phyloP scores from a whole-genome alignment of 2,888 invertebrate genomes.

The Trachelus tabidus region DNA sequence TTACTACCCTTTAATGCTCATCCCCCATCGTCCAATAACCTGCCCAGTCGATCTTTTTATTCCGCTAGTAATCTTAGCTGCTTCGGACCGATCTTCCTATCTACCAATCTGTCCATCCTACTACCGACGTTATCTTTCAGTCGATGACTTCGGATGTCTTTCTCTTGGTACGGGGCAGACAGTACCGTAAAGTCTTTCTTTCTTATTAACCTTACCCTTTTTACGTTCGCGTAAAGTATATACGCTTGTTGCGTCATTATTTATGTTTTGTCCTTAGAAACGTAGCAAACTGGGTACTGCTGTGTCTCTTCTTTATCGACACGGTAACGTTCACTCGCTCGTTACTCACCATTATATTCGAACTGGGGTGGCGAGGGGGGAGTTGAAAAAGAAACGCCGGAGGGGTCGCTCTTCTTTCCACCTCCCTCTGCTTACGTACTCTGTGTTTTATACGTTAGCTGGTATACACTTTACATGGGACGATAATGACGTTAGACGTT shows the following conservation, averaged over 20 bases:
- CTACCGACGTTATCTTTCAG: not conserved
- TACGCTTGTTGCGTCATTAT: not conserved
- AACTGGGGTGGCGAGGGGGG: not conserved
- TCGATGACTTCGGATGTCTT: not conserved
- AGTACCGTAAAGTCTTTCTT: not conserved
- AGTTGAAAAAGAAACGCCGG: not conserved
- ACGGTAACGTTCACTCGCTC: not conserved
- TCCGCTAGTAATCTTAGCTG: not conserved
- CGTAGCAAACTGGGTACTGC: not conserved
- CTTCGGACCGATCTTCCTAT: not conserved
- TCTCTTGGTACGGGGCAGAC: not conserved
- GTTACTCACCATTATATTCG: not conserved
- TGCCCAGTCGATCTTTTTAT: not conserved
- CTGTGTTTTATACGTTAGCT: not conserved
- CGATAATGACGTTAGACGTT: not conserved
- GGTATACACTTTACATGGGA: not conserved
- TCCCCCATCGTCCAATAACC: not conserved
- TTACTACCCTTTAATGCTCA: conserved; percentile 1
- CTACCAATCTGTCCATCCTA: not conserved
- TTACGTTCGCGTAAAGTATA: not conserved
- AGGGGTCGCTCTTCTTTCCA: not conserved
- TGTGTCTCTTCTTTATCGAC: not conserved
- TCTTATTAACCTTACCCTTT: not conserved
- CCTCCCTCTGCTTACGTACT: not conserved
- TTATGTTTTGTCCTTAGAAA: not conserved